phyloP scores from a whole-genome alignment of 2,888 invertebrate species.

The Acronicta psi region DNA sequence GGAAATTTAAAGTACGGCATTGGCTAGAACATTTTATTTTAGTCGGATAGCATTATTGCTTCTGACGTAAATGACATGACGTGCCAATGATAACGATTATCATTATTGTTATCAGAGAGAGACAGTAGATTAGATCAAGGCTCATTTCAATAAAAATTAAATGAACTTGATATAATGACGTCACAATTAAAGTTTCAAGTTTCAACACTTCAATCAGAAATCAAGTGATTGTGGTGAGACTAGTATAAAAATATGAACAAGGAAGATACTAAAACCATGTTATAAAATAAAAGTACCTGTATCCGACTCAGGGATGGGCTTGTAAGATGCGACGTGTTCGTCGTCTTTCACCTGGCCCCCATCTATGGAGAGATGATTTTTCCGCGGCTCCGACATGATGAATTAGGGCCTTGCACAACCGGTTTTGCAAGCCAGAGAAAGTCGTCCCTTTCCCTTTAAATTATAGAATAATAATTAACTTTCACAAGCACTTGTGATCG shows the following conservation, averaged over 20 bases:
- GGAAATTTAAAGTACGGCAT: background rate
- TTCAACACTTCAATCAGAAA: too few relatives aligned
- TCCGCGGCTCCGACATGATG: conserved; percentile 82
- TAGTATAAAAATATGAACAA: too few relatives aligned
- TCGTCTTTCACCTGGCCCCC: conserved; percentile 85
- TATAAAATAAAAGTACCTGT: conserved; percentile 77
- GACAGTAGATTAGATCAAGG: conserved; percentile 18
- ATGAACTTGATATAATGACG: conserved; percentile 37
- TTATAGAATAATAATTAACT: conserved; percentile 62
- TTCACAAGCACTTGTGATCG: conserved; percentile 20
- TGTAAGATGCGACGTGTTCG: conserved; percentile 86
- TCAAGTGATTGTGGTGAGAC: too few relatives aligned
- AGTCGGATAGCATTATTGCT: conserved; percentile 50
- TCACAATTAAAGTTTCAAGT: conserved; percentile 32
- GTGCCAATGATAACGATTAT: conserved; percentile 51
- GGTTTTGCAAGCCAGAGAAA: conserved; percentile 66
- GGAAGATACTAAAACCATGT: background rate
- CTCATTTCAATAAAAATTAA: conserved; percentile 37
- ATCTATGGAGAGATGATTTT: conserved; percentile 82
- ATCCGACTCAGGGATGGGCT: conserved; percentile 89
- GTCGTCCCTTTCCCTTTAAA: conserved; percentile 64
- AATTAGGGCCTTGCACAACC: conserved; percentile 64
- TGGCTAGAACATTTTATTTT: conserved; percentile 40
- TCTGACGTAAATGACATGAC: conserved; percentile 64
- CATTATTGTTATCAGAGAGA: conserved; percentile 24